These are phyloP conservation scores for Scaptomyza montana DNA, from an alignment of 1,140 invertebrate species.

Conservation along the genomic window DNA sequence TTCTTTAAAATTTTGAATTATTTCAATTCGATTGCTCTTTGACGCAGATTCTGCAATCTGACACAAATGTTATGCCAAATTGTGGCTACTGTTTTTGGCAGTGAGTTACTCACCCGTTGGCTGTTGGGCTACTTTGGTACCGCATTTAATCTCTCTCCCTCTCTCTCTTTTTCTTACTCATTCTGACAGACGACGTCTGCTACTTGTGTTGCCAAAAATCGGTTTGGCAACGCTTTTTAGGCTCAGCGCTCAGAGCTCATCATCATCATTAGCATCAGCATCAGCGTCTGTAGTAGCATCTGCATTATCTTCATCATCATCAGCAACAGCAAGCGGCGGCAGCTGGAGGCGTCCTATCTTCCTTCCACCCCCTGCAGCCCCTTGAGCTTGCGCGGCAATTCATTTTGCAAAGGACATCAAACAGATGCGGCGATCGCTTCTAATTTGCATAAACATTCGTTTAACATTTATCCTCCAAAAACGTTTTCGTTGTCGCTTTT, in stretches of 20 bases:
- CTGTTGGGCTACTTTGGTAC: constrained; percentile 49
- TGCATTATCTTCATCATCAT: constrained; percentile 50
- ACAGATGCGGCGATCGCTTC: constrained; percentile 82
- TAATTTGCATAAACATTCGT: constrained; percentile 83
- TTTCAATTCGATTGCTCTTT: constrained; percentile 38
- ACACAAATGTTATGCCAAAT: constrained; percentile 73
- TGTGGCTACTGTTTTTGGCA: constrained; percentile 72
- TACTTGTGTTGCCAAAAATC: constrained; percentile 74
- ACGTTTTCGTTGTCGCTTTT: constrained; percentile 67
- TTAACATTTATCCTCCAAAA: constrained; percentile 82
- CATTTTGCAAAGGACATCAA: constrained; percentile 75
- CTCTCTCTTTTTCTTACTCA: too few relatives aligned
- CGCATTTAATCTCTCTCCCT: constrained; percentile 49
- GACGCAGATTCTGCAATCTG: constrained; percentile 29
- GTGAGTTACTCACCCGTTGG: constrained; percentile 19
- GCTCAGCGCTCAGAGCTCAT: constrained; percentile 41
- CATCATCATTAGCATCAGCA: constrained; percentile 18
- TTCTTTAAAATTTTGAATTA: too few relatives aligned
- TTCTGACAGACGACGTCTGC: constrained; percentile 25
- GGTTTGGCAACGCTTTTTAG: constrained; percentile 65
- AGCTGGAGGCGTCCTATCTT: constrained; percentile 6
- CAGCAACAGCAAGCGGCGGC: neutral
- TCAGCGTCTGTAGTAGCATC: constrained; percentile 6
- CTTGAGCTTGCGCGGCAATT: constrained; percentile 43
- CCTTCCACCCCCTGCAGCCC: constrained; percentile 1